phyloP scores from a whole-genome alignment of 2,113 vertebrate genomes.

The Canis aureus region DNA sequence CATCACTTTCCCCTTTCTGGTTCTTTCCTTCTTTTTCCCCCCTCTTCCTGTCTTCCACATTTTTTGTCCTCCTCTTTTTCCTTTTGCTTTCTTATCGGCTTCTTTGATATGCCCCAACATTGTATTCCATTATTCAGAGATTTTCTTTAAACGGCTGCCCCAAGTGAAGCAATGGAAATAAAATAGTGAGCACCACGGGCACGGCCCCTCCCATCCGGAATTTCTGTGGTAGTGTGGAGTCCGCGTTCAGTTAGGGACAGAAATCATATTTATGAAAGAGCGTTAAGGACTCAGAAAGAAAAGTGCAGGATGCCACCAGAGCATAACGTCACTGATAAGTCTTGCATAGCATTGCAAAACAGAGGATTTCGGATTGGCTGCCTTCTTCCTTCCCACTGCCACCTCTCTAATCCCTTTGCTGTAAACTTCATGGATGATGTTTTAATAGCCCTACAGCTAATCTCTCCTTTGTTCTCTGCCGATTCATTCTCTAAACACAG shows the following conservation, averaged over 20 bases:
- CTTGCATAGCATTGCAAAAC: neutral
- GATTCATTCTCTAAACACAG: neutral
- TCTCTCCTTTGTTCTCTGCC: neutral
- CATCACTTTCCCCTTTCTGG: neutral
- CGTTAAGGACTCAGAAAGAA: neutral
- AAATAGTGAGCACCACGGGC: neutral
- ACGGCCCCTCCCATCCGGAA: neutral
- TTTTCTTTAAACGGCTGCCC: neutral
- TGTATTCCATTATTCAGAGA: neutral
- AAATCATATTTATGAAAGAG: neutral
- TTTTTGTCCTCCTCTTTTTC: neutral
- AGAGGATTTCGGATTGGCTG: neutral
- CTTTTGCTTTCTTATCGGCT: neutral
- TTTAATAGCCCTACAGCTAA: slow-evolving; percentile 38
- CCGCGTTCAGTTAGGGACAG: neutral
- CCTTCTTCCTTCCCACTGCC: neutral
- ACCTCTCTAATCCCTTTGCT: neutral
- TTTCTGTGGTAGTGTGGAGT: neutral
- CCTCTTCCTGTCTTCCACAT: neutral
- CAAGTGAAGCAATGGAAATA: neutral
- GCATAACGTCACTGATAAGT: neutral
- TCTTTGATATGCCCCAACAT: neutral
- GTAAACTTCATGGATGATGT: neutral
- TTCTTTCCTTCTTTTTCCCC: neutral
- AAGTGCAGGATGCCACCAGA: neutral